These are phyloP conservation scores for Pogonophryne albipinna DNA, from an alignment of 2,797 vertebrate species.

Conservation along the genomic window DNA sequence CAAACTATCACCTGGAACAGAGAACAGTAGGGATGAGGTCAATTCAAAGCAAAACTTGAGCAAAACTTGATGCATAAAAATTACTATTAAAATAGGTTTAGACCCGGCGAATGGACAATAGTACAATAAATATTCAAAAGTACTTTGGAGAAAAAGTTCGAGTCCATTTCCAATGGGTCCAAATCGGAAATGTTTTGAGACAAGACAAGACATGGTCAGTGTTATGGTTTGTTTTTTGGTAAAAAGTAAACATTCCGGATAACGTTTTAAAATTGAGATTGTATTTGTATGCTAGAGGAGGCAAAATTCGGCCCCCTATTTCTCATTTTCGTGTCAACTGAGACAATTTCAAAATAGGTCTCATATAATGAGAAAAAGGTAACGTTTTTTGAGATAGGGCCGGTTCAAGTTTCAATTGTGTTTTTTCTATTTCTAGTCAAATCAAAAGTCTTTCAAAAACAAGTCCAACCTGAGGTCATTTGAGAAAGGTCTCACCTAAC, in stretches of 20 bases:
- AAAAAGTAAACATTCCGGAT: no score
- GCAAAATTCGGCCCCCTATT: no score
- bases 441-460: not conserved
- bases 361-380: not conserved
- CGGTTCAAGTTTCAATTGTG: not conserved
- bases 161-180: no score
- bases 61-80: not conserved
- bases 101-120: not conserved
- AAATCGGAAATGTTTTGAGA: not conserved
- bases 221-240: no score
- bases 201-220: not conserved
- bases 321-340: no score
- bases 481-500: not conserved
- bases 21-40: conserved; percentile 1
- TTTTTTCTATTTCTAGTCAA: not conserved
- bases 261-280: no score
- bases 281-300: no score
- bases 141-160: no score
- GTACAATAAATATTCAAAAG: not conserved
- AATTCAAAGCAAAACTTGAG: not conserved
- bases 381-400: no score
- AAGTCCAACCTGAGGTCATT: not conserved
- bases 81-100: not conserved
- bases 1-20: conserved; percentile 94
- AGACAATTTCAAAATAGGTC: not conserved